Percentiles rank a stretch among this genome's conserved stretches.
phyloP scores from a whole-genome alignment of 2,797 vertebrate genomes.

The Pempheris klunzingeri region DNA sequence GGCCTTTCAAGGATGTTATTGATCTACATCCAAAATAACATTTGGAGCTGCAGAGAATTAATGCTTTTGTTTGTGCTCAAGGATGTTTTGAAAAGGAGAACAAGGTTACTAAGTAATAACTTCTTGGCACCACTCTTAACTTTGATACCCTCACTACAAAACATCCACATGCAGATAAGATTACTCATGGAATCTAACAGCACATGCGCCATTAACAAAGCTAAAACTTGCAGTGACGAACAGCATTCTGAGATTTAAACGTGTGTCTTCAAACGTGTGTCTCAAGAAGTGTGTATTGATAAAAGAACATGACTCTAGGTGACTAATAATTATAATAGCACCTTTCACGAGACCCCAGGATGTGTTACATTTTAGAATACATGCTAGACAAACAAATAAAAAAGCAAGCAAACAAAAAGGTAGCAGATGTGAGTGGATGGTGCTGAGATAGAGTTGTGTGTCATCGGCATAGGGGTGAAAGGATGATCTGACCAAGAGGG shows the following conservation, averaged over 20 bases:
- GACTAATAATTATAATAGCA: too few relatives aligned
- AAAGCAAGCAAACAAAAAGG: too few relatives aligned
- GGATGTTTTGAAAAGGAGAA: constrained; percentile 54
- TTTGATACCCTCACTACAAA: background rate
- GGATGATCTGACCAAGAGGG: too few relatives aligned
- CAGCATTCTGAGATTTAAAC: background rate
- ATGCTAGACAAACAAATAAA: too few relatives aligned
- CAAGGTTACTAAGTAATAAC: constrained; percentile 45
- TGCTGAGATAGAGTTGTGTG: too few relatives aligned
- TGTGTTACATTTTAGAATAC: too few relatives aligned
- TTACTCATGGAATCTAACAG: background rate
- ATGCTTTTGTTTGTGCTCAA: constrained; percentile 51
- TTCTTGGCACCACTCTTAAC: constrained; percentile 19
- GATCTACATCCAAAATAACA: constrained; percentile 61
- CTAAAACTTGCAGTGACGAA: background rate
- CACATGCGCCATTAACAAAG: background rate
- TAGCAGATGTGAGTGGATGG: too few relatives aligned
- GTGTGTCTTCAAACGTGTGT: background rate
- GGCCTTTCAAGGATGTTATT: constrained; percentile 51
- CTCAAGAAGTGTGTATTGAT: background rate
- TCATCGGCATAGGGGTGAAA: too few relatives aligned
- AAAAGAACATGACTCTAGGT: background rate
- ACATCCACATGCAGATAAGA: background rate
- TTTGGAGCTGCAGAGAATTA: constrained; percentile 54
- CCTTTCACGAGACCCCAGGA: too few relatives aligned